Conservation (phyloP, 2,888 invertebrate genomes). For the Lycophotia porphyrea region DNA sequence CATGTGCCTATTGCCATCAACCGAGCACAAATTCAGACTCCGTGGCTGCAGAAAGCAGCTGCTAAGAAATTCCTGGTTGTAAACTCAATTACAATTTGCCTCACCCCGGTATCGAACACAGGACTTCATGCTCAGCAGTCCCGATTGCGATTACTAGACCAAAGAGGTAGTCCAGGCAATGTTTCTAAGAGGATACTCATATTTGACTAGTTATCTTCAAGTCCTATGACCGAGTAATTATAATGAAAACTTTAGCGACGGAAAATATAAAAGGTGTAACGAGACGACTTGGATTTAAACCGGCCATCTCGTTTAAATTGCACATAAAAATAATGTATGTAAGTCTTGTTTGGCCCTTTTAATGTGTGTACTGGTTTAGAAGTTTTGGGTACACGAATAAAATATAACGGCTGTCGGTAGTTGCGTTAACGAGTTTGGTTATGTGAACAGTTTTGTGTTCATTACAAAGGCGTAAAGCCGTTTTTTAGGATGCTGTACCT, state of each 20-base stretch:
- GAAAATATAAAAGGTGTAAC: constrained; percentile 30
- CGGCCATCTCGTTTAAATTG: constrained; percentile 55
- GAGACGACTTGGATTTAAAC: constrained; percentile 58
- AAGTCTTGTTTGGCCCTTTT: constrained; percentile 34
- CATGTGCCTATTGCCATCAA: too few relatives aligned
- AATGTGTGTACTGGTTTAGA: constrained; percentile 55
- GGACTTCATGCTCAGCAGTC: too few relatives aligned
- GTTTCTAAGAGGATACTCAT: too few relatives aligned
- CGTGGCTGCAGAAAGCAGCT: too few relatives aligned
- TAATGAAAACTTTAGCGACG: constrained; percentile 46
- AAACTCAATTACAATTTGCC: too few relatives aligned
- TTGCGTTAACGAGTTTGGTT: constrained; percentile 35
- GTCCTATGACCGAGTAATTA: constrained; percentile 14
- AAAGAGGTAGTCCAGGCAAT: too few relatives aligned
- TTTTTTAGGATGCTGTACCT: not conserved
- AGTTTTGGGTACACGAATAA: constrained; percentile 52
- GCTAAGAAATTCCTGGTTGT: too few relatives aligned
- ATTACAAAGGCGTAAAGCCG: constrained; percentile 1
- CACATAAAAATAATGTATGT: constrained; percentile 62
- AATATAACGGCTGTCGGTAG: constrained; percentile 28
- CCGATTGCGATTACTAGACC: too few relatives aligned
- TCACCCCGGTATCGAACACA: too few relatives aligned
- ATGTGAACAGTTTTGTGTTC: constrained; percentile 17
- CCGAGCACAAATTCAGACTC: too few relatives aligned
- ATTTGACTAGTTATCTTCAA: not conserved